Percentiles rank a stretch among this genome's conserved stretches.
These are phyloP conservation scores for Cerceris ruficornis DNA, from an alignment of 2,888 invertebrate genomes.

Conservation along the genomic window DNA sequence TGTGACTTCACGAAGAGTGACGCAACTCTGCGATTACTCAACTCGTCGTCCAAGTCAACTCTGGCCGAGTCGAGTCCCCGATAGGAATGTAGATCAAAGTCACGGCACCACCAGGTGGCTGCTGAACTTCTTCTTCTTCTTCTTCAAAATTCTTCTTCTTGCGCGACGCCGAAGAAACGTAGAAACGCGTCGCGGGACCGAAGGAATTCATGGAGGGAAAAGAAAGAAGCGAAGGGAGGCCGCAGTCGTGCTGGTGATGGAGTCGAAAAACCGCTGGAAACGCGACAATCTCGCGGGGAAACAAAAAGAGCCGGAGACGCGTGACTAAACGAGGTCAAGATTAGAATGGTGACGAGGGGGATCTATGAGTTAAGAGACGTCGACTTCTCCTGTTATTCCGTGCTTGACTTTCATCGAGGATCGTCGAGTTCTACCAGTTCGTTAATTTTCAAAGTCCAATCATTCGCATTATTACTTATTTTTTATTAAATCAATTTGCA, in stretches of 20 bases:
- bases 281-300: slow-evolving; percentile 13
- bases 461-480: too few relatives aligned
- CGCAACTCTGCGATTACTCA: slow-evolving; percentile 37
- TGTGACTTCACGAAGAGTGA: slow-evolving; percentile 35
- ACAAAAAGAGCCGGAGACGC: slow-evolving; percentile 38
- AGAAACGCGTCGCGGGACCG: not conserved
- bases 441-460: too few relatives aligned
- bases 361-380: too few relatives aligned
- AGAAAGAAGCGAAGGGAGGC: slow-evolving; percentile 1
- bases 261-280: slow-evolving; percentile 21
- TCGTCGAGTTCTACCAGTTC: too few relatives aligned
- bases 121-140: slow-evolving; percentile 24
- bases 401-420: too few relatives aligned
- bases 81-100: slow-evolving; percentile 48
- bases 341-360: slow-evolving; percentile 38
- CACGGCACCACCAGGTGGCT: slow-evolving; percentile 48
- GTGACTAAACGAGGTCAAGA: slow-evolving; percentile 70
- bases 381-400: too few relatives aligned
- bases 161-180: not conserved
- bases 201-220: not conserved
- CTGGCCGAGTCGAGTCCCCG: slow-evolving; percentile 3
- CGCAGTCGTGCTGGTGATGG: slow-evolving; percentile 25
- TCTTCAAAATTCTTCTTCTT: too few relatives aligned
- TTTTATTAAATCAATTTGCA: too few relatives aligned
- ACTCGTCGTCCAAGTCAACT: not conserved